These are phyloP conservation scores for Urocolius indicus DNA, from an alignment of 2,113 vertebrate species.

Conservation along the genomic window DNA sequence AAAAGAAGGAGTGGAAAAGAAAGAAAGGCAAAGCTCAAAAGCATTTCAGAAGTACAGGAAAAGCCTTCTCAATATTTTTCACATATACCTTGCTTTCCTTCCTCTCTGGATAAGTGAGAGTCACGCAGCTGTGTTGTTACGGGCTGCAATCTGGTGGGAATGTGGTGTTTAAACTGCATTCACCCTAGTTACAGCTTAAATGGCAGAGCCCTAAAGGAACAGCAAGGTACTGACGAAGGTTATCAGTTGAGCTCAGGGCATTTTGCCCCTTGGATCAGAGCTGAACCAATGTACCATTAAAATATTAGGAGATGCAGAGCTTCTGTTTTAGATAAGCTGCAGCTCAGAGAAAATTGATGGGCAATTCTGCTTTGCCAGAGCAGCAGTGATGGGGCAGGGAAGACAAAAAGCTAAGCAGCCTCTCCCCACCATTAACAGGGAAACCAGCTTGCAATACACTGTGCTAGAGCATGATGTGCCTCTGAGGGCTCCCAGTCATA, in stretches of 20 bases:
- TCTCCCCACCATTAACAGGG: neutral
- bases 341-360: neutral
- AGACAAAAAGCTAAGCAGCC: neutral
- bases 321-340: neutral
- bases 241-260: neutral
- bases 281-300: neutral
- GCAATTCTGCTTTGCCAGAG: neutral
- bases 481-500: neutral
- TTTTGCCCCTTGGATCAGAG: neutral
- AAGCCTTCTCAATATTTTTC: neutral
- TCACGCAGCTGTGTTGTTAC: neutral
- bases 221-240: neutral
- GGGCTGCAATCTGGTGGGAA: slow-evolving; percentile 41
- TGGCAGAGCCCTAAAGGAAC: slow-evolving; percentile 48
- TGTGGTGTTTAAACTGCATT: neutral
- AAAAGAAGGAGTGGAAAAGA: neutral
- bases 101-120: neutral
- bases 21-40: neutral
- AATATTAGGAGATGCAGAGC: neutral
- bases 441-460: neutral
- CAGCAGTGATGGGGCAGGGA: neutral
- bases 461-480: accelerated
- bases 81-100: neutral
- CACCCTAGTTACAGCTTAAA: neutral
- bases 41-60: neutral